Conservation (phyloP, 2,113 vertebrate species). For the Pelusios castaneus region DNA sequence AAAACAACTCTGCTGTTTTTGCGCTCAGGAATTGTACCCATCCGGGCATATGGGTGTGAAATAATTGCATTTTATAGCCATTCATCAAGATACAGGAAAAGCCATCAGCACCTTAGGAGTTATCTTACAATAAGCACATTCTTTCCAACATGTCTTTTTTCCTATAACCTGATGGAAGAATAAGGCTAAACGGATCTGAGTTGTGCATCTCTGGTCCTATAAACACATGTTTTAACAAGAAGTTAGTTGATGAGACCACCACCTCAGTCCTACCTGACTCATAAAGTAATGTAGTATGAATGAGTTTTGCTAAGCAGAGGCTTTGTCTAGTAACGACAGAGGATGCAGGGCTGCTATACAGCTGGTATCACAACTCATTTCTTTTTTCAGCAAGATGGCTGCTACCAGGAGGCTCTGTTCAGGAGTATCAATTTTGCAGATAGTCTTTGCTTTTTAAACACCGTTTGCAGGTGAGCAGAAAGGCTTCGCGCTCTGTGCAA, state of each 20-base stretch:
- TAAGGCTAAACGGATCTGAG: slow-evolving; percentile 33
- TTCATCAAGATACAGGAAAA: slow-evolving; percentile 1
- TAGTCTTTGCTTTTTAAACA: slow-evolving; percentile 45
- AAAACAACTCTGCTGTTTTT: background rate
- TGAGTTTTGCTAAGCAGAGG: background rate
- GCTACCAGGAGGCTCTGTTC: slow-evolving; percentile 47
- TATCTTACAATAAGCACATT: slow-evolving; percentile 30
- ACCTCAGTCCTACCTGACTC: background rate
- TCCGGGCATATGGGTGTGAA: background rate
- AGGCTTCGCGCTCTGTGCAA: slow-evolving; percentile 55
- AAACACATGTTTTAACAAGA: slow-evolving; percentile 39
- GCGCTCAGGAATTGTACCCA: background rate
- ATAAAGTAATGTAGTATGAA: background rate
- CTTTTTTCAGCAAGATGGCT: slow-evolving; percentile 28
- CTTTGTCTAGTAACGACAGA: slow-evolving; percentile 7
- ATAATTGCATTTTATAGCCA: slow-evolving; percentile 10
- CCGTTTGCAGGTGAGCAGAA: slow-evolving; percentile 18
- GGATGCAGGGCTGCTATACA: background rate
- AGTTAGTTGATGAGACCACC: background rate
- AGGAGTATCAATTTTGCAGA: slow-evolving; percentile 47
- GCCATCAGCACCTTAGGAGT: slow-evolving; percentile 54
- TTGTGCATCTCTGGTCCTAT: slow-evolving; percentile 29
- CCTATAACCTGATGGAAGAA: slow-evolving; percentile 30
- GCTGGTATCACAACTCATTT: background rate
- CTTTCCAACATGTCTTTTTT: slow-evolving; percentile 36